Conservation (phyloP, 2,797 vertebrate genomes). For the Setipinna tenuifilis region DNA sequence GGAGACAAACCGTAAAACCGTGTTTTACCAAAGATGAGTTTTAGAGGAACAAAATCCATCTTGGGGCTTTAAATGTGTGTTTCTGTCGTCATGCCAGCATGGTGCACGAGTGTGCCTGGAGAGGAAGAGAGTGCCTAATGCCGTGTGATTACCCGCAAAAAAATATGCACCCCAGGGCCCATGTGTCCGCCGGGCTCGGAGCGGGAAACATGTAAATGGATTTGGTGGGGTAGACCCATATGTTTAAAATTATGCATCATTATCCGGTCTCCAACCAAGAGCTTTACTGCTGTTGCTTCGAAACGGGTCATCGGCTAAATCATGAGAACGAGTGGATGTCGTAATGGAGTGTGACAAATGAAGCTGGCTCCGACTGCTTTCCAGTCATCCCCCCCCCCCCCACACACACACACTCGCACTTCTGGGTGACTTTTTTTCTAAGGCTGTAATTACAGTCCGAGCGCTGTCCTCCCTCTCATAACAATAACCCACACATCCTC, state of each 20-base stretch:
- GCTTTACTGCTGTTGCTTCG: slow-evolving; percentile 61
- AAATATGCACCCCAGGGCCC: neutral
- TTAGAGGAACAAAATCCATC: neutral
- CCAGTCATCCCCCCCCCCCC: slow-evolving; percentile 57
- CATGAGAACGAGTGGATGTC: slow-evolving; percentile 63
- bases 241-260: slow-evolving; percentile 43
- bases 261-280: slow-evolving; percentile 45
- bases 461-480: slow-evolving; percentile 65
- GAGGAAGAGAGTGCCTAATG: neutral
- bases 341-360: slow-evolving; percentile 72
- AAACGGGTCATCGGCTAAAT: slow-evolving; percentile 72
- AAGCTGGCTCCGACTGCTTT: slow-evolving; percentile 67
- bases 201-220: slow-evolving; percentile 14
- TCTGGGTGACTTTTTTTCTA: slow-evolving; percentile 62
- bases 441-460: slow-evolving; percentile 54
- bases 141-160: neutral
- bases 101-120: neutral
- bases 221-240: slow-evolving; percentile 7
- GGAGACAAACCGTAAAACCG: no score
- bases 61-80: neutral
- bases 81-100: neutral
- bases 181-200: neutral
- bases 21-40: neutral
- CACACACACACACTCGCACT: slow-evolving; percentile 19
- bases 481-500: slow-evolving; percentile 64